Evolutionary conservation across 2,888 invertebrate species (phyloP), one percentile per base, ranked within the genome.

Genomic region (Dinocampus coccinellae): DNA sequence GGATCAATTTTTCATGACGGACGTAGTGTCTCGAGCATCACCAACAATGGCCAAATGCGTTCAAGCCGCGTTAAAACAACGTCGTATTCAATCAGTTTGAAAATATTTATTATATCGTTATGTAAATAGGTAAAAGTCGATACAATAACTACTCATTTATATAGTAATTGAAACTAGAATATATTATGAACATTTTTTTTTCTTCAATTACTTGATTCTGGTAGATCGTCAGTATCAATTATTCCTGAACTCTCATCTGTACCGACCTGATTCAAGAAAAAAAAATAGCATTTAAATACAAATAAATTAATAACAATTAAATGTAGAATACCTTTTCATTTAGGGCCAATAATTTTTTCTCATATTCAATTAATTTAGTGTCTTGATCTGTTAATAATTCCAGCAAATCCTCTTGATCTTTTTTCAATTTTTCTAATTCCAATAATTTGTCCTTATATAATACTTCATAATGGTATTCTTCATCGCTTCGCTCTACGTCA

Each of bases 11-110:
- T 95, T 92, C 87, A 98, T 99, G 97, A 99, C 99, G 11, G 97
- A 99, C 89, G 90, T 95, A 6, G 96, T 99, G 83, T 97, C 97
- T 77, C 92, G 99, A 84, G 97, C 99, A 34, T 99, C 99, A 3
- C 94, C 95, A 75, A 99, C 98, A 63, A 99, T 99, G 99, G 98
- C 99, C 63, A 98, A 98, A 88, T 99, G 98, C 88, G 93, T 98
- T 77, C 94, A 96, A 83, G 98, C 98, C 13, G 96, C 94, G 2
- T 89, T 92, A 78, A 96, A 96, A 87, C 93, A 94, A 81, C 82
- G 79, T 61, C 79, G 16, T 6, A 16, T 84, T 73, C 76, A 66
- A 47, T 73, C 73, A 34, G 55, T 77, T 66, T 75, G 66, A 61
- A 61, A 52, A 64, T 62, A 74, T 70, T 66, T 36, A 62, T 63